Percentiles rank a stretch among this genome's conserved stretches.
These are phyloP conservation scores for Hydropsyche tenuis DNA, from an alignment of 1,140 invertebrate species.

Conservation along the genomic window DNA sequence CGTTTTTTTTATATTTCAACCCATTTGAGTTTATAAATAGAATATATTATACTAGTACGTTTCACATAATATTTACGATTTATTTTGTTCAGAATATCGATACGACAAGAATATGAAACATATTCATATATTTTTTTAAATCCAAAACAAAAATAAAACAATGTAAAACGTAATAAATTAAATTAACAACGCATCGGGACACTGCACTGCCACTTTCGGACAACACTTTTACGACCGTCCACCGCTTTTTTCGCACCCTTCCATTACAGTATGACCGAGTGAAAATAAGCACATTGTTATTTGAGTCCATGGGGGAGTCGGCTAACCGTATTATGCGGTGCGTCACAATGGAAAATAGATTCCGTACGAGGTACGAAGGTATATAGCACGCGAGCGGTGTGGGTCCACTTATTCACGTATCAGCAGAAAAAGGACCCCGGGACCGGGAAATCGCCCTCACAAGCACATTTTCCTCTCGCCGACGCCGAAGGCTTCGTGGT, in stretches of 20 bases:
- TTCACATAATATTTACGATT: too few species aligned
- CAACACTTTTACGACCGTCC: background rate
- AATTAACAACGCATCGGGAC: too few species aligned
- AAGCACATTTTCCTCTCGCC: conserved; percentile 38
- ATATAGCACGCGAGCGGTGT: background rate
- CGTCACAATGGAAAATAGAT: conserved; percentile 42
- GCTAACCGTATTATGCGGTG: conserved; percentile 37
- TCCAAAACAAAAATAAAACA: too few species aligned
- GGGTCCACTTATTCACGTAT: conserved; percentile 42
- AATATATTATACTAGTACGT: too few species aligned
- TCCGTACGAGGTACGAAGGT: conserved; percentile 11
- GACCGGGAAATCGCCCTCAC: conserved; percentile 22
- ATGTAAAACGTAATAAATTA: too few species aligned
- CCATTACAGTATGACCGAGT: conserved; percentile 30
- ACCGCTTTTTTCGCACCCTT: too few species aligned
- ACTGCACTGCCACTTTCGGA: too few species aligned
- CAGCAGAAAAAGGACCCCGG: conserved; percentile 39
- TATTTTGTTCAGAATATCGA: too few species aligned
- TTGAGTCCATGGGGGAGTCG: conserved; percentile 5
- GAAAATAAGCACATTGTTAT: conserved; percentile 41
- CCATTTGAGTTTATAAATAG: too few species aligned
- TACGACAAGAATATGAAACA: too few species aligned
- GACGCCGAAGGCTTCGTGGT: conserved; percentile 15
- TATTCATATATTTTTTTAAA: too few species aligned
- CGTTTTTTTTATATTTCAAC: too few species aligned